These are phyloP conservation scores for Poicephalus gulielmi DNA, from an alignment of 2,113 vertebrate species.

Conservation along the genomic window DNA sequence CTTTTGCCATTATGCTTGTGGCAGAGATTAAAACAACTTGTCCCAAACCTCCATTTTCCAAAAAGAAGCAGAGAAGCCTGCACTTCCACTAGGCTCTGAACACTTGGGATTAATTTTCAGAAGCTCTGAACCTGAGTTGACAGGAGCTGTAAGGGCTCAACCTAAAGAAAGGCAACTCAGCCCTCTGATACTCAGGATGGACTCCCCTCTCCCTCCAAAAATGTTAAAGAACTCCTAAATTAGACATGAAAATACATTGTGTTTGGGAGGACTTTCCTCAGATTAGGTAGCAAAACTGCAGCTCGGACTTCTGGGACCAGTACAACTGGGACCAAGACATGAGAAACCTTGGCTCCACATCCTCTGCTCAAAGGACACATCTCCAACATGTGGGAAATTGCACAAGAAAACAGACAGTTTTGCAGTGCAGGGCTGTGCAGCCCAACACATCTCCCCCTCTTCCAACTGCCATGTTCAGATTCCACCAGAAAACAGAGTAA, in stretches of 20 bases:
- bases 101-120: not conserved
- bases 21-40: not conserved
- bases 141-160: not conserved
- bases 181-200: not conserved
- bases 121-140: not conserved
- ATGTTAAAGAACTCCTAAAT: not conserved
- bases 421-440: not conserved
- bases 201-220: not conserved
- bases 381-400: not conserved
- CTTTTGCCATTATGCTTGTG: not conserved
- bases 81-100: not conserved
- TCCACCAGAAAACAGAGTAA: not conserved
- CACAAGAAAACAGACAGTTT: not conserved
- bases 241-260: rapidly evolving
- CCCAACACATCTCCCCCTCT: not conserved
- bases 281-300: not conserved
- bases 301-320: not conserved
- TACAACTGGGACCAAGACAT: rapidly evolving
- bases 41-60: not conserved
- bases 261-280: not conserved
- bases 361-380: not conserved
- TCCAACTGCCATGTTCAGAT: not conserved
- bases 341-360: not conserved
- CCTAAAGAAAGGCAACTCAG: not conserved
- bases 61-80: not conserved